Conservation (phyloP, 2,797 vertebrate genomes). For the Cuniculus paca region DNA sequence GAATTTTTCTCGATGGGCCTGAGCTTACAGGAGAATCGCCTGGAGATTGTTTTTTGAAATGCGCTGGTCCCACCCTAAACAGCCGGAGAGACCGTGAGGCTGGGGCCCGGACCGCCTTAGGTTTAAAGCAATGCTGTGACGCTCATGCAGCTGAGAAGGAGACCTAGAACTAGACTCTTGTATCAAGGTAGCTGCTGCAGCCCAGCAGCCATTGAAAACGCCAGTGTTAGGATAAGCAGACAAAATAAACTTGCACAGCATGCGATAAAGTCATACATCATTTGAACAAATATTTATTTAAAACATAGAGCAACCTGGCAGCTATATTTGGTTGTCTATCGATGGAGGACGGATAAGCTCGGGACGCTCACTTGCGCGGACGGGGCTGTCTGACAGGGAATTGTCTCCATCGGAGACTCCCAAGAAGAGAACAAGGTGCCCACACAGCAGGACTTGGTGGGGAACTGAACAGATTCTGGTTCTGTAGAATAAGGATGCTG, state of each 20-base stretch:
- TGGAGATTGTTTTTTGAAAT: constrained; percentile 13
- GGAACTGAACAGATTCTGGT: neutral
- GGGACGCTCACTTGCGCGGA: neutral
- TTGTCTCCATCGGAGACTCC: neutral
- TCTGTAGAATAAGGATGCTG: neutral
- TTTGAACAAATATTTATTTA: neutral
- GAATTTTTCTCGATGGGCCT: constrained; percentile 66
- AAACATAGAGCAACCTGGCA: constrained; percentile 21
- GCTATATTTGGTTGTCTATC: neutral
- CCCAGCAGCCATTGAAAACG: constrained; percentile 36
- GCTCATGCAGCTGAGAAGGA: neutral
- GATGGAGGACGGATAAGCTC: neutral
- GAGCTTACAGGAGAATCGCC: constrained; percentile 64
- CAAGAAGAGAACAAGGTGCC: neutral
- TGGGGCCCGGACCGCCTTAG: neutral
- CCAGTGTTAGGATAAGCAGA: neutral
- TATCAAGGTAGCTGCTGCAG: constrained; percentile 4
- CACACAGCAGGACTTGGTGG: neutral
- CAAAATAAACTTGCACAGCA: neutral
- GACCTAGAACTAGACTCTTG: neutral
- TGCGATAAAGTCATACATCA: neutral
- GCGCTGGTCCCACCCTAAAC: neutral
- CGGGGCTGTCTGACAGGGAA: neutral
- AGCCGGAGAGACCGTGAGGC: neutral
- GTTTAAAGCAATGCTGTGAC: constrained; percentile 1